Percentiles rank a stretch among this genome's conserved stretches.
These are phyloP conservation scores for Anguilla anguilla DNA, from an alignment of 2,797 vertebrate genomes.

Conservation along the genomic window DNA sequence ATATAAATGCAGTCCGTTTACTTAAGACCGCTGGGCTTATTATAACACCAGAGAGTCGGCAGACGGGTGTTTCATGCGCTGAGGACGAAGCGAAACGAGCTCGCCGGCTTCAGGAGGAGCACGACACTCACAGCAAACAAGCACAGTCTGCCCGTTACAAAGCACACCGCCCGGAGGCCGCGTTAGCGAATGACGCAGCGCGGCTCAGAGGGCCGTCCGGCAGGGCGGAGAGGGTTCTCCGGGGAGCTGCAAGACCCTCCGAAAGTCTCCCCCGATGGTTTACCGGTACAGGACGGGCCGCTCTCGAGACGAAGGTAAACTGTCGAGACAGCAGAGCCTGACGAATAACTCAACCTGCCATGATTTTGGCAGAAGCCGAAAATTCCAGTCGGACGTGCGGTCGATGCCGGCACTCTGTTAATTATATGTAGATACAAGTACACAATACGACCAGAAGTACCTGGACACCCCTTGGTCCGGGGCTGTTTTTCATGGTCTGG, in stretches of 20 bases:
- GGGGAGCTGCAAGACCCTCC: background rate
- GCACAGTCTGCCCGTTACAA: background rate
- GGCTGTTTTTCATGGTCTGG: too few species aligned
- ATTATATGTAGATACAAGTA: too few species aligned
- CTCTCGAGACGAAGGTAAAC: background rate
- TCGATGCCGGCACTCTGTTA: background rate
- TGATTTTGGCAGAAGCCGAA: background rate
- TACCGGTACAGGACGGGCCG: background rate
- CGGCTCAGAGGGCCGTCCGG: background rate
- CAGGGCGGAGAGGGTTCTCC: background rate
- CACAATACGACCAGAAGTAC: too few species aligned
- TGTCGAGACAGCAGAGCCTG: background rate
- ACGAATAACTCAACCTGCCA: background rate
- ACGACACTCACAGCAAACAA: background rate
- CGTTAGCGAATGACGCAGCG: background rate
- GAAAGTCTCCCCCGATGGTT: background rate
- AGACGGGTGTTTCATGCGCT: too few species aligned
- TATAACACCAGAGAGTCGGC: too few species aligned
- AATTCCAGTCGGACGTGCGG: background rate
- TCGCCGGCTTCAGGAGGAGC: too few species aligned
- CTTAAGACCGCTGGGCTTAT: too few species aligned
- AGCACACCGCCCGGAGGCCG: background rate
- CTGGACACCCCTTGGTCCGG: too few species aligned
- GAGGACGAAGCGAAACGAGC: too few species aligned
- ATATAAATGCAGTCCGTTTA: too few species aligned